A percentile compares a stretch with the other conserved stretches of the same genome.
These are phyloP conservation scores for Phalacrocorax aristotelis DNA, from an alignment of 2,113 vertebrate species.

Conservation along the genomic window DNA sequence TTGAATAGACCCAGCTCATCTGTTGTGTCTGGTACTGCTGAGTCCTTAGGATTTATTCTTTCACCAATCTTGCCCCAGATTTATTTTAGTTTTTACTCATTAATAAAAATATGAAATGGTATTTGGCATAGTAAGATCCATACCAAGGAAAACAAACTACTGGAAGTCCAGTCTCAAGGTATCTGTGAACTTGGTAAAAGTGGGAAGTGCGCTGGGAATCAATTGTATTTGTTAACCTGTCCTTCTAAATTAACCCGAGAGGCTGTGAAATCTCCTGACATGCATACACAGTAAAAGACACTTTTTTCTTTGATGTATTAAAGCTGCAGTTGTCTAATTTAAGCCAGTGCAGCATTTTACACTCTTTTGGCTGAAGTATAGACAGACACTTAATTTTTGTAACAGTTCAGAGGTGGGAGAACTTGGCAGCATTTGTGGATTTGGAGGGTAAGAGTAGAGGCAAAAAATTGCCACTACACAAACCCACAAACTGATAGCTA, in stretches of 20 bases:
- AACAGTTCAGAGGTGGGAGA: background rate
- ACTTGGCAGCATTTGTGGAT: background rate
- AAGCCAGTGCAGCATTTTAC: background rate
- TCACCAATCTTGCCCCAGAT: background rate
- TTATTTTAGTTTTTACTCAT: background rate
- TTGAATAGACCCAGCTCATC: background rate
- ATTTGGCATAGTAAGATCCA: background rate
- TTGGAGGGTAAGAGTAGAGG: background rate
- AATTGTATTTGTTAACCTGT: background rate
- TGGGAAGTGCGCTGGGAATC: background rate
- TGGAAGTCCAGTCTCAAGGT: background rate
- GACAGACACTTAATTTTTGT: background rate
- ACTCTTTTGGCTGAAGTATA: background rate
- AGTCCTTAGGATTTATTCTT: background rate
- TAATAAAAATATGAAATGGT: background rate
- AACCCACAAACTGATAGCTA: background rate
- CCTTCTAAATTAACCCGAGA: background rate
- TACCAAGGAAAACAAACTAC: background rate
- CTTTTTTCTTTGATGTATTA: background rate
- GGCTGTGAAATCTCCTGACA: background rate
- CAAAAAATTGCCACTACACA: accelerated
- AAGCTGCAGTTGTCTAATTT: background rate
- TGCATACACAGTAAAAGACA: background rate
- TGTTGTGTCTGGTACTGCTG: background rate
- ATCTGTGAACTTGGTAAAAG: background rate